phyloP scores from a whole-genome alignment of 2,113 vertebrate species.

The Arvicanthis niloticus region DNA sequence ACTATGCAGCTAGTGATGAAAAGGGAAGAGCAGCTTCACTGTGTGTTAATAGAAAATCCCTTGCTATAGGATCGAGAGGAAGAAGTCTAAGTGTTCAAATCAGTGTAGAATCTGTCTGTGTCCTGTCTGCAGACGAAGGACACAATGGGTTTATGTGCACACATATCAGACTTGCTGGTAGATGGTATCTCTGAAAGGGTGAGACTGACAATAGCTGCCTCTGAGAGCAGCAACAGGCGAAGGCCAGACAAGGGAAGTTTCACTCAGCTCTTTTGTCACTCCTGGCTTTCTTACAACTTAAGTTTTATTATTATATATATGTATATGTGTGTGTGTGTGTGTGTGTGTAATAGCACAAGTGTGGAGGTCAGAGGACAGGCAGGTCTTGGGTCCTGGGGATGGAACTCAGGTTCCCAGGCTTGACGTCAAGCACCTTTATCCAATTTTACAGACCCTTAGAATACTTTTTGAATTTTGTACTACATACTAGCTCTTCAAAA shows the following conservation, averaged over 20 bases:
- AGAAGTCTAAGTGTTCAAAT: slow-evolving; percentile 32
- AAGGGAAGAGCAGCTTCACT: not conserved
- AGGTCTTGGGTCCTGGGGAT: not conserved
- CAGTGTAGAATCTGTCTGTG: not conserved
- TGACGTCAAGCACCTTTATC: not conserved
- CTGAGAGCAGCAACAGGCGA: not conserved
- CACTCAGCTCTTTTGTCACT: not conserved
- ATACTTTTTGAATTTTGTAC: slow-evolving; percentile 21
- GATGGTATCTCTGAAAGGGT: slow-evolving; percentile 13
- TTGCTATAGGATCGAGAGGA: not conserved
- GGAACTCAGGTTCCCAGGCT: not conserved
- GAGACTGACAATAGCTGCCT: not conserved
- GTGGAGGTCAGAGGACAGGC: not conserved
- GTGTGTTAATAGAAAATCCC: not conserved
- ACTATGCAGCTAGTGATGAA: not conserved
- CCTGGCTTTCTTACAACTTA: not conserved
- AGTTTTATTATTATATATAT: not conserved
- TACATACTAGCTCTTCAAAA: slow-evolving; percentile 41
- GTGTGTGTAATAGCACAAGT: not conserved
- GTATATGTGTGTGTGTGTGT: not conserved
- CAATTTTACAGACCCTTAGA: not conserved
- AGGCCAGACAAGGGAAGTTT: slow-evolving; percentile 1
- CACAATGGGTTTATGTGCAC: not conserved
- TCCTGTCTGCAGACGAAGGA: not conserved
- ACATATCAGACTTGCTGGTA: not conserved